Evolutionary conservation across 2,888 invertebrate genomes (phyloP), one percentile per base, ranked within the genome.

Genomic region (Caenorhabditis auriculariae): DNA sequence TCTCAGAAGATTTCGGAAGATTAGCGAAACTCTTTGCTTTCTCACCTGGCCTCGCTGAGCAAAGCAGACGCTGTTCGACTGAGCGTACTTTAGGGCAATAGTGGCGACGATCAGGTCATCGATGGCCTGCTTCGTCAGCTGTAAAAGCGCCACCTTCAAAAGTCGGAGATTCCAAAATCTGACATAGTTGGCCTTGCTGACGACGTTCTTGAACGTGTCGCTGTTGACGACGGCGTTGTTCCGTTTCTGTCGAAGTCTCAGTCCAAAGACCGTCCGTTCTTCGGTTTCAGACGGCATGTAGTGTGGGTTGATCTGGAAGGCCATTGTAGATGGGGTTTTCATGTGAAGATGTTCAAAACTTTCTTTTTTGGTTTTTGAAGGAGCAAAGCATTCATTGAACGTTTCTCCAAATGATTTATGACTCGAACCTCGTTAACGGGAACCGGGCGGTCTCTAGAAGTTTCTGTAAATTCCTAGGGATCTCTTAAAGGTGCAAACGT

Each of bases 11-110:
- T 35, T 35, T 12, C 35, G 35, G 35, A 12, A 35, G n/a, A 12
- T 35, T n/a, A 35, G 35, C 27, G 26, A 51, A n/a, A 39, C 19
- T 19, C 19, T 19, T n/a, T n/a, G 29, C 21, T 5, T 38, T 17
- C 23, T 15, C 72, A 84, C 84, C 81, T 86, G 86, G 3, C 93
- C 93, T 83, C 93, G 90, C 75, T 89, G 89, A 0, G 95, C 94
- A 80, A 90, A 96, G 82, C 95, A 96, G 0, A 98, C 96, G 0
- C 94, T 95, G 84, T 98, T 98, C 76, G 95, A 95, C 84, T 98
- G 96, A 0, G 96, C 94, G 82, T 93, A 98, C 82, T 98, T 98
- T 21, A 96, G 85, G 0, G 95, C 91, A 60, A 96, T 91, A 0
- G 93, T 93, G 0, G 96, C 95, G 1, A 98, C 91, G 42, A 92